These are phyloP conservation scores for Acrossocheilus fasciatus DNA, from an alignment of 2,797 vertebrate species.

Conservation along the genomic window DNA sequence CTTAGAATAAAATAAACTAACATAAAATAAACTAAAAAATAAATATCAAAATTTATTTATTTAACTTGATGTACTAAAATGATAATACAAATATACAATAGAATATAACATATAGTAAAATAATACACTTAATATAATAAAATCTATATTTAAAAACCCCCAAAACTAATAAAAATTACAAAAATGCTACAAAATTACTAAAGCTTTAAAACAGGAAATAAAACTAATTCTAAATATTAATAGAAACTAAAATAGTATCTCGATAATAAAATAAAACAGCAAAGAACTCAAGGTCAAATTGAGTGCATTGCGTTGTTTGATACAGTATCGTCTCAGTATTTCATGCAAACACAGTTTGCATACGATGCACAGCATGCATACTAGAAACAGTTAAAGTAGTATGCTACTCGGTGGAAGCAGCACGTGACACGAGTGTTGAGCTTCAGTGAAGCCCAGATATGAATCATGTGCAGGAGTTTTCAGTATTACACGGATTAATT, in stretches of 20 bases:
- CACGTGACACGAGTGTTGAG: not conserved
- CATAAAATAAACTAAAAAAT: not conserved
- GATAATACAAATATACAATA: not conserved
- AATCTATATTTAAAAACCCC: no score
- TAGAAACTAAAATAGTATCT: not conserved
- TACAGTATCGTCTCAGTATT: not conserved
- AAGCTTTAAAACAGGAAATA: not conserved
- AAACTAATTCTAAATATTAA: not conserved
- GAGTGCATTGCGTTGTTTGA: not conserved
- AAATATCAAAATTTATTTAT: no score
- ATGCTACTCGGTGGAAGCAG: not conserved
- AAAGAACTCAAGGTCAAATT: not conserved
- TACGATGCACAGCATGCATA: not conserved
- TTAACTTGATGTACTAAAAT: not conserved
- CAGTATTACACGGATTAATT: not conserved
- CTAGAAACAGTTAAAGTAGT: not conserved
- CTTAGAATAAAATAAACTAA: not conserved
- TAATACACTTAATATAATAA: not conserved
- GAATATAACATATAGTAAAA: not conserved
- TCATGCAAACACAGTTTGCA: not conserved
- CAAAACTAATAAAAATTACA: no score
- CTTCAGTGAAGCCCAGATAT: not conserved
- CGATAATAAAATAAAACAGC: not conserved
- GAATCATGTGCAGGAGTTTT: not conserved
- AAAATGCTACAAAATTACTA: not conserved